These are phyloP conservation scores for Drosophila bocki DNA, from an alignment of 1,140 invertebrate genomes.

Conservation along the genomic window DNA sequence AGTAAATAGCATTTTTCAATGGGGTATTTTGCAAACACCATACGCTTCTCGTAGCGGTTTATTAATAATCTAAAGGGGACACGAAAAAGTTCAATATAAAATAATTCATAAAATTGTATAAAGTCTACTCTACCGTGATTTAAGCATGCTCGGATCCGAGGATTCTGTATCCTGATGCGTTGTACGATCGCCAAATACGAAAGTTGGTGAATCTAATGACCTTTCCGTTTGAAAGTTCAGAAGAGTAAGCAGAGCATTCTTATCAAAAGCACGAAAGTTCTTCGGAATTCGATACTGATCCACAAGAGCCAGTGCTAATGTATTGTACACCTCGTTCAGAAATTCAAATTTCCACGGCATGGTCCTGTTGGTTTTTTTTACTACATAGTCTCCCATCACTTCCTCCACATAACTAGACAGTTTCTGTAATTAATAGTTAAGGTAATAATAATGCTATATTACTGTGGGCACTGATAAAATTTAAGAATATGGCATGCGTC, in stretches of 20 bases:
- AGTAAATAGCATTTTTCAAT: conserved; percentile 77
- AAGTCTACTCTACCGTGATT: conserved; percentile 33
- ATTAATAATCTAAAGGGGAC: conserved; percentile 42
- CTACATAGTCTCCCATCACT: conserved; percentile 77
- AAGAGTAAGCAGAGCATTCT: conserved; percentile 38
- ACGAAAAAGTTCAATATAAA: neutral
- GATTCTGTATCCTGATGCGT: conserved; percentile 57
- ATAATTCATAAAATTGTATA: neutral
- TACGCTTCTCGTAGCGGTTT: conserved; percentile 55
- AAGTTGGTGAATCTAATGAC: conserved; percentile 43
- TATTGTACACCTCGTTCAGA: conserved; percentile 79
- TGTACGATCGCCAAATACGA: conserved; percentile 74
- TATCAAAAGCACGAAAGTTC: conserved; percentile 15
- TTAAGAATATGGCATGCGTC: too few relatives aligned
- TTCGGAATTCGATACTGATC: conserved; percentile 61
- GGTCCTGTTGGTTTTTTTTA: conserved; percentile 69
- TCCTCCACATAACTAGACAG: conserved; percentile 66
- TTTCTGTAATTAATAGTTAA: conserved; percentile 33
- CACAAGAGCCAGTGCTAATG: conserved; percentile 61
- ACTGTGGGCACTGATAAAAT: too few relatives aligned
- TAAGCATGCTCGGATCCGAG: conserved; percentile 32
- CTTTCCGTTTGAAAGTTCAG: conserved; percentile 57
- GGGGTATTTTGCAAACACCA: conserved; percentile 65
- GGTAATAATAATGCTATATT: neutral
- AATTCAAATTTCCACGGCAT: conserved; percentile 84